A percentile compares a stretch with the other conserved stretches of the same genome.
These are phyloP conservation scores for Megastigmus dorsalis DNA, from an alignment of 2,888 invertebrate genomes.

Conservation along the genomic window DNA sequence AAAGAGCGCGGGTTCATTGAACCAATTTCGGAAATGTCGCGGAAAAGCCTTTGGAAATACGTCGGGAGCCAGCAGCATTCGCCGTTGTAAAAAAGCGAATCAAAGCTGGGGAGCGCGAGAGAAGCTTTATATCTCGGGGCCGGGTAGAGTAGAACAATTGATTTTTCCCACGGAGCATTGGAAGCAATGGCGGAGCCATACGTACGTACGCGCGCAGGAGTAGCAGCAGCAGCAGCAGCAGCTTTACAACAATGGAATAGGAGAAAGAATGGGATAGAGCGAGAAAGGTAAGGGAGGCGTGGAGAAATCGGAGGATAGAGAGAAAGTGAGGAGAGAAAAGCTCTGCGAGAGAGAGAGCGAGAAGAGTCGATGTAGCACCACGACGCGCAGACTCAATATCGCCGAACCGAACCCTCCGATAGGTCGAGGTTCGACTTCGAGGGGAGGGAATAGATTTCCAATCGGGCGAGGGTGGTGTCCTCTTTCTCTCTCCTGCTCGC, in stretches of 20 bases:
- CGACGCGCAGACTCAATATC: conserved; percentile 74
- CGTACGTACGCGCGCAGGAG: conserved; percentile 13
- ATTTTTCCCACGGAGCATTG: conserved; percentile 48
- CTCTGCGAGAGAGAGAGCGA: neutral
- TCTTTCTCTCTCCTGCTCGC: conserved; percentile 27
- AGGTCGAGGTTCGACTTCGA: conserved; percentile 74
- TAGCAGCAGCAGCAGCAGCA: conserved; percentile 22
- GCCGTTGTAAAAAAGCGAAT: no score
- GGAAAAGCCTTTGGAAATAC: no score
- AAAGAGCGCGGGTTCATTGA: no score
- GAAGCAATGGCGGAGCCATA: conserved; percentile 52
- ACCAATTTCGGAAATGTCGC: no score
- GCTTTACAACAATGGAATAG: conserved; percentile 52
- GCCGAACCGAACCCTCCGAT: conserved; percentile 74
- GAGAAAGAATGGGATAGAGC: conserved; percentile 56
- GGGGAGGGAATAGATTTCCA: conserved; percentile 75
- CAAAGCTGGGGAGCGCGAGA: no score
- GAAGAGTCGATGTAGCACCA: conserved; percentile 36
- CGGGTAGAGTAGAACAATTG: conserved; percentile 48
- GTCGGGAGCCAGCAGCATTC: no score
- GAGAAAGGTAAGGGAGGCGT: conserved; percentile 55
- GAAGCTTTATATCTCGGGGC: conserved; percentile 33
- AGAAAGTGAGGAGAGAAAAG: conserved; percentile 27
- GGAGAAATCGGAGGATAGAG: conserved; percentile 47
- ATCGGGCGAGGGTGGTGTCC: conserved; percentile 69